These are phyloP conservation scores for Palythoa grandis DNA, from an alignment of 92 coral and sea anemone genomes.

Conservation along the genomic window DNA sequence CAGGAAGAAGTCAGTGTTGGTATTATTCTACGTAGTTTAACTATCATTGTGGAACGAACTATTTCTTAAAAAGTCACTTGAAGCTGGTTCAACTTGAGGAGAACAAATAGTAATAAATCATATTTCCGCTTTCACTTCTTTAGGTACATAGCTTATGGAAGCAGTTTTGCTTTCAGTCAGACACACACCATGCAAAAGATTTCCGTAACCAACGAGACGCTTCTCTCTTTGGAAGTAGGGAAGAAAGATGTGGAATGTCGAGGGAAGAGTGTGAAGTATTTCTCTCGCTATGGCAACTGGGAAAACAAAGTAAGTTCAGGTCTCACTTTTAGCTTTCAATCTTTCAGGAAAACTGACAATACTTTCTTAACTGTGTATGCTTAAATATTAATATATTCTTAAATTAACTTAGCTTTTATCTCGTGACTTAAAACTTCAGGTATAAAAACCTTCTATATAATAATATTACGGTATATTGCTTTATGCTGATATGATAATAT, in stretches of 20 bases:
- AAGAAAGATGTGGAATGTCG: constrained; percentile 15
- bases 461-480: no score
- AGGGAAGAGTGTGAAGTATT: constrained; percentile 26
- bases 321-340: background rate
- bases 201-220: constrained; percentile 28
- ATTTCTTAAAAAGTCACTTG: no score
- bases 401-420: no score
- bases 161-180: background rate
- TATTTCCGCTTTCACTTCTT: background rate
- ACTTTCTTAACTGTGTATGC: no score
- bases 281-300: constrained; percentile 34
- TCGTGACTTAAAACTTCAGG: no score
- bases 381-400: no score
- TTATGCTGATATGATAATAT: no score
- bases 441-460: no score
- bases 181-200: constrained; percentile 22
- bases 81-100: background rate
- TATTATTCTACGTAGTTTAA: no score
- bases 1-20: no score
- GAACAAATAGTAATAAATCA: background rate
- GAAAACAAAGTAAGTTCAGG: constrained; percentile 10
- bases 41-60: no score
- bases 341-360: no score
- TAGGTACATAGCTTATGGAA: background rate
- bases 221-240: constrained; percentile 9